Base-by-base conservation (phyloP, 2,797 vertebrate species). In the Brotogeris chrysoptera region DNA sequence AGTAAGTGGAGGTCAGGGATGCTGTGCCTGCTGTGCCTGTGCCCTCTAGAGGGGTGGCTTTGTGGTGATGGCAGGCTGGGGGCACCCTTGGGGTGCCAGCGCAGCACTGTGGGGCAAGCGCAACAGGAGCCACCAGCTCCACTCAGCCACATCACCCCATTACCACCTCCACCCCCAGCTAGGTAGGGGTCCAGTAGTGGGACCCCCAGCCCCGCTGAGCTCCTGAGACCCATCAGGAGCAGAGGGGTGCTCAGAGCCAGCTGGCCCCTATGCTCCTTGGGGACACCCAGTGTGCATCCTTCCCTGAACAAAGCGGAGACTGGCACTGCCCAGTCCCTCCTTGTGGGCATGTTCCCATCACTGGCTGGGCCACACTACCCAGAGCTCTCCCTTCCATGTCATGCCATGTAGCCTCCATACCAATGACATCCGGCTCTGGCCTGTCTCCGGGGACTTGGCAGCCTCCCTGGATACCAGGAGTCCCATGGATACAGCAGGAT, bases 21-120 rank as follows among this genome's bases (percentile, higher is more conserved):
- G 73, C 68, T 72, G 92, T 6, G 11, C 27, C 39, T 4, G 1
- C 30, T 1, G 4, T 36, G 44, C 18, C 68, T 15, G 47, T 18
- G 63, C 30, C 57, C 57, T 8, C 38, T 38, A n/a, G 47, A 46
- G 47, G 36, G 46, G 47, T 2, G 2, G 38, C 38, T 49, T 34
- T 0, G 1, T 50, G 70, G 50, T 1, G 6, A 34, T 1, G 7
- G n/a, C 27, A 24, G 71, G 80, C 34, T 25, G 49, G 12, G 27
- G 41, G 41, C 61, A 12, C 63, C 28, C 2, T 36, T 16, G 0
- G 28, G 38, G n/a, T 12, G 36, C 39, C 13, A 61, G 70, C 0
- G 1, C 64, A 70, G 80, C n/a, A 49, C 71, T 7, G 16, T 0
- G 1, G 55, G 36, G 24, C 0, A 3, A 77, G 34, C 0, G n/a